These are phyloP conservation scores for Pampusana beccarii DNA, from an alignment of 2,113 vertebrate species.

Conservation along the genomic window DNA sequence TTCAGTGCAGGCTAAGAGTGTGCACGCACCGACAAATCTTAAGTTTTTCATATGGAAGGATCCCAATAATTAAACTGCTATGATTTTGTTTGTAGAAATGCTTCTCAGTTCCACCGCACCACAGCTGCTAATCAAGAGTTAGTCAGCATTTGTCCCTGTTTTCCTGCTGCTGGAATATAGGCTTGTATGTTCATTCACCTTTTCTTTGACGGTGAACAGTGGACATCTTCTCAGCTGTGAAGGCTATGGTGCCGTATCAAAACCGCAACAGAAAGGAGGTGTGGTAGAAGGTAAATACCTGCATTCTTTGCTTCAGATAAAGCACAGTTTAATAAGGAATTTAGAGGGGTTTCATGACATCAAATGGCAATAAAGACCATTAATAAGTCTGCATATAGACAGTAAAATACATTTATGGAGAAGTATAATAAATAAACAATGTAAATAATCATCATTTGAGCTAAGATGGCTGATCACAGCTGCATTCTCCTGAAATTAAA, in stretches of 20 bases:
- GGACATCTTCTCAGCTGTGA: neutral
- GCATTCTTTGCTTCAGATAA: neutral
- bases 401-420: neutral
- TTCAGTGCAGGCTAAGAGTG: neutral
- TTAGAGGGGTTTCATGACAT: neutral
- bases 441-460: neutral
- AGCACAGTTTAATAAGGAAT: neutral
- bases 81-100: neutral
- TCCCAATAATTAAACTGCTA: neutral
- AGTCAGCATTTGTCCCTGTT: neutral
- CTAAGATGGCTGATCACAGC: neutral
- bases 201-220: neutral
- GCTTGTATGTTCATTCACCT: neutral
- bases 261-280: neutral
- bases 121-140: neutral
- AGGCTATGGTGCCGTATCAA: neutral
- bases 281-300: neutral
- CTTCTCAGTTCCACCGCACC: neutral
- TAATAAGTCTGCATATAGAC: neutral
- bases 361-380: neutral
- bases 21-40: neutral
- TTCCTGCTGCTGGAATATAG: neutral
- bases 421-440: neutral
- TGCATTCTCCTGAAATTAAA: neutral
- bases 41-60: neutral